A percentile compares a stretch with the other conserved stretches of the same genome.
phyloP scores from a whole-genome alignment of 2,113 vertebrate species.

The Pristiophorus japonicus region DNA sequence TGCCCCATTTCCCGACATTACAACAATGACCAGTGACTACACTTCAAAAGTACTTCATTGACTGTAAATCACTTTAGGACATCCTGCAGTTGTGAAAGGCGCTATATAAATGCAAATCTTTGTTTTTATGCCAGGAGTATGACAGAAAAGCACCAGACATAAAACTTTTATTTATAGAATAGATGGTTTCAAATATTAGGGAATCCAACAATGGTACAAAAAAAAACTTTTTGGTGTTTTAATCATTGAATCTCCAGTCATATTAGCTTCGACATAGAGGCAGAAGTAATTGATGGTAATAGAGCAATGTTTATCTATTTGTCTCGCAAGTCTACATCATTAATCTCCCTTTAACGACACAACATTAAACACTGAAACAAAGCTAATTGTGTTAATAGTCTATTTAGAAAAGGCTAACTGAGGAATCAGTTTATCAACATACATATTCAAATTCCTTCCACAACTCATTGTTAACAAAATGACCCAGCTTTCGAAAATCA shows the following conservation, averaged over 20 bases:
- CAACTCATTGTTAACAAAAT: not conserved
- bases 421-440: not conserved
- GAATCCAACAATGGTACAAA: not conserved
- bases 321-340: not conserved
- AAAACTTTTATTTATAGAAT: not conserved
- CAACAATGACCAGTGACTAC: not conserved
- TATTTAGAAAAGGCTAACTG: not conserved
- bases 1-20: not conserved
- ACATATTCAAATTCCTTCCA: not conserved
- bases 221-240: not conserved
- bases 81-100: not conserved
- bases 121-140: not conserved
- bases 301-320: not conserved
- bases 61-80: not conserved
- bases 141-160: not conserved
- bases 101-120: not conserved
- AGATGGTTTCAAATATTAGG: not conserved
- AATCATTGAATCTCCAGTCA: not conserved
- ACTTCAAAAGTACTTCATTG: not conserved
- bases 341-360: not conserved
- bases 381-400: not conserved
- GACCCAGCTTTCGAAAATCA: not conserved
- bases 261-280: not conserved
- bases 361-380: not conserved
- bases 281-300: not conserved